A percentile compares a stretch with the other conserved stretches of the same genome.
These are phyloP conservation scores for Sebastes matsubarae DNA, from an alignment of 2,797 vertebrate genomes.

Conservation along the genomic window DNA sequence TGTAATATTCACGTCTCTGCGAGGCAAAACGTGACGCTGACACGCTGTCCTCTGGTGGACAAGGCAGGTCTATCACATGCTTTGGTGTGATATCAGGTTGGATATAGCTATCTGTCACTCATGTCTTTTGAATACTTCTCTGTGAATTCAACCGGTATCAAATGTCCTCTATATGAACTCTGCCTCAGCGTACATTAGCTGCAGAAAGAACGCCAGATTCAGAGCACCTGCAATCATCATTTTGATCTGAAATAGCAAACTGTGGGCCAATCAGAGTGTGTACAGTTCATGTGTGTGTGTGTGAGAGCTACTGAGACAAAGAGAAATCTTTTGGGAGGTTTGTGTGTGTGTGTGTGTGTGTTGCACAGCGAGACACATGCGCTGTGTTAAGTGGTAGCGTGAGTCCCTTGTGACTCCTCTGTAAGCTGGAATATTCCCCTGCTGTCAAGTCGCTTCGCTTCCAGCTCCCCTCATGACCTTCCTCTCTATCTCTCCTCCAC, in stretches of 20 bases:
- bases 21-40: no score
- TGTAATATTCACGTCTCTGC: no score
- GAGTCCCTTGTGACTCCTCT: constrained; percentile 47
- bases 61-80: not conserved
- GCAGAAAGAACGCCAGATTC: not conserved
- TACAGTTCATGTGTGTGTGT: not conserved
- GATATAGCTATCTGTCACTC: not conserved
- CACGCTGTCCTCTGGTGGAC: no score
- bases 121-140: not conserved
- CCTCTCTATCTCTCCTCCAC: not conserved
- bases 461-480: constrained; percentile 45
- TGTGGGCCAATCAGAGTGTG: constrained; percentile 1
- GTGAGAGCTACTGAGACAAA: constrained; percentile 24
- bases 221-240: constrained; percentile 13
- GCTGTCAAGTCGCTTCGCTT: constrained; percentile 52
- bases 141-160: not conserved
- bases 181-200: not conserved
- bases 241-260: constrained; percentile 16
- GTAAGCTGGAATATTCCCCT: constrained; percentile 33
- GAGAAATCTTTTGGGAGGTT: constrained; percentile 7
- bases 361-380: constrained; percentile 24
- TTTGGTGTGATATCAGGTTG: no score
- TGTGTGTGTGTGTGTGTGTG: constrained; percentile 4
- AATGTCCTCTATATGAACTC: not conserved
- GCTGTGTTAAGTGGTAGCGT: constrained; percentile 47